A percentile compares a stretch with the other conserved stretches of the same genome.
Evolutionary conservation across 1,140 invertebrate genomes (phyloP).

Genomic region (Cydia strobilella): DNA sequence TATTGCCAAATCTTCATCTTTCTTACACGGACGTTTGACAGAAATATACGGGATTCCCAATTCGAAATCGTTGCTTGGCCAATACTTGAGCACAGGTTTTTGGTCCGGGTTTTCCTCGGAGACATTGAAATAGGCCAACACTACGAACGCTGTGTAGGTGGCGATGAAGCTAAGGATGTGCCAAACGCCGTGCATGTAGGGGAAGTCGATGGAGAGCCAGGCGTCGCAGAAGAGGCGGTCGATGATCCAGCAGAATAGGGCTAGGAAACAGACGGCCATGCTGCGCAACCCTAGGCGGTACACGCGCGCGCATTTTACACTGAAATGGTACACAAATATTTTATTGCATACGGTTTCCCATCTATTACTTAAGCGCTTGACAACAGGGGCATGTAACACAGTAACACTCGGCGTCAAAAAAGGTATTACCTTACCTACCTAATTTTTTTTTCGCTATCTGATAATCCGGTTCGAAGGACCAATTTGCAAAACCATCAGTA

Average conservation of each 20-base stretch:
- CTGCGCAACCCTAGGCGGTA: slow-evolving; percentile 85
- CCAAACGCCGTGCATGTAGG: slow-evolving; percentile 90
- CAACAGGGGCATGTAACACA: too few species aligned
- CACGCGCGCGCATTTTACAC: slow-evolving; percentile 84
- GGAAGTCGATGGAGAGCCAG: slow-evolving; percentile 87
- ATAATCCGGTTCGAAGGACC: too few species aligned
- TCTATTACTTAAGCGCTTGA: too few species aligned
- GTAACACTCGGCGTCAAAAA: too few species aligned
- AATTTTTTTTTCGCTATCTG: too few species aligned
- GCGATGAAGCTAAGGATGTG: slow-evolving; percentile 90
- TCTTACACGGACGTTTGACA: slow-evolving; percentile 81
- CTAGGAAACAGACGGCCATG: slow-evolving; percentile 84
- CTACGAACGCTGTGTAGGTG: slow-evolving; percentile 86
- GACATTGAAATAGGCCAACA: slow-evolving; percentile 90
- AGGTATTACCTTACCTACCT: too few species aligned
- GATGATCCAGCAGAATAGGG: slow-evolving; percentile 88
- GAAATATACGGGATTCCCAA: slow-evolving; percentile 87
- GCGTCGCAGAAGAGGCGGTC: slow-evolving; percentile 89
- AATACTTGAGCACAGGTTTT: slow-evolving; percentile 85
- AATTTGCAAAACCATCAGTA: too few species aligned
- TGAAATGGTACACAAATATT: slow-evolving; percentile 55
- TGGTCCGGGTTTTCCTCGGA: slow-evolving; percentile 86
- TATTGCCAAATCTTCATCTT: slow-evolving; percentile 78
- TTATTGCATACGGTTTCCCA: too few species aligned
- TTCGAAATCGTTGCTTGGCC: slow-evolving; percentile 88